Evolutionary conservation across 2,888 invertebrate genomes (phyloP).

Genomic region (Drosophila mulleri): DNA sequence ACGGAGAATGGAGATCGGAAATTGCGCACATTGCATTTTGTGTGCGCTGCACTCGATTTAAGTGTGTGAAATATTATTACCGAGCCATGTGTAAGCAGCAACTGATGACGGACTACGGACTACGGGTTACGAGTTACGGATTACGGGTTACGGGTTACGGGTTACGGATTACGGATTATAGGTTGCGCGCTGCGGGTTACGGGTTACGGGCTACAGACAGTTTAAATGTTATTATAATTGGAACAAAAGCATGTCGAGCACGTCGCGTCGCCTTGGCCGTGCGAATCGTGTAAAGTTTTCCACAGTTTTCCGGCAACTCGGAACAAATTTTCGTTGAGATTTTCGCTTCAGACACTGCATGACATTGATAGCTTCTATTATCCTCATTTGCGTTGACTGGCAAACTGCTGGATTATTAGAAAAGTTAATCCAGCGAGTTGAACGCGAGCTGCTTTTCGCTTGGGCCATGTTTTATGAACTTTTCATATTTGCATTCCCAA

Average conservation of each 20-base stretch:
- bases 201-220: neutral
- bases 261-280: neutral
- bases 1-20: slow-evolving; percentile 19
- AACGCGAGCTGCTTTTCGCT: neutral
- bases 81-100: neutral
- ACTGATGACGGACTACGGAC: neutral
- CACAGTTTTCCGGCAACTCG: neutral
- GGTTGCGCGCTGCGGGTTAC: no score
- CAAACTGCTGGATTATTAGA: slow-evolving; percentile 39
- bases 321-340: neutral
- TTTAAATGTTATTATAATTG: slow-evolving; percentile 16
- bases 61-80: slow-evolving; percentile 23
- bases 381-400: slow-evolving; percentile 34
- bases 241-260: neutral
- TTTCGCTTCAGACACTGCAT: slow-evolving; percentile 14
- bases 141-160: neutral
- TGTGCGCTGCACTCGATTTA: slow-evolving; percentile 29
- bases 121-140: neutral
- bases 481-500: neutral
- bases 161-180: neutral
- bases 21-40: slow-evolving; percentile 28
- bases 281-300: neutral
- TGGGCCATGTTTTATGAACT: neutral
- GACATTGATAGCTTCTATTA: slow-evolving; percentile 39
- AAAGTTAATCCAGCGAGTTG: slow-evolving; percentile 30